Conservation (phyloP, 1,140 invertebrate genomes). For the Trialeurodes vaporariorum region DNA sequence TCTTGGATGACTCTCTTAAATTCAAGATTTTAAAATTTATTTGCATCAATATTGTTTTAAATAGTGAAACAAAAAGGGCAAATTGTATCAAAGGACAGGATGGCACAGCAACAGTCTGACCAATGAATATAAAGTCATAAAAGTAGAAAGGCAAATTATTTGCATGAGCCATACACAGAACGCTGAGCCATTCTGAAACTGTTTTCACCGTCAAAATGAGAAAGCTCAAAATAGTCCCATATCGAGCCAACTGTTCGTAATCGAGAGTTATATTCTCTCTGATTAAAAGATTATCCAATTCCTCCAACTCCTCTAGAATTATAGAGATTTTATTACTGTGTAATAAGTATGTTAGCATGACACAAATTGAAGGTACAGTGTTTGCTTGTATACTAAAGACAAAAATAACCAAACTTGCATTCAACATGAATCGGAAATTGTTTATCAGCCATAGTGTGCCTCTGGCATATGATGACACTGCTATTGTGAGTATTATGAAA, state of each 20-base stretch:
- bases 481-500: not conserved
- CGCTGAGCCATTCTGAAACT: not conserved
- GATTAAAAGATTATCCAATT: not conserved
- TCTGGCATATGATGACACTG: not conserved
- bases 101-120: not conserved
- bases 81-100: not conserved
- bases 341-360: not conserved
- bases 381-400: not conserved
- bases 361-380: not conserved
- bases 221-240: not conserved
- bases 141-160: not conserved
- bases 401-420: not conserved
- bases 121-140: not conserved
- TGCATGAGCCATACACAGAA: not conserved
- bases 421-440: not conserved
- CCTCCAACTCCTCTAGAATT: not conserved
- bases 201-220: not conserved
- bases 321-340: not conserved
- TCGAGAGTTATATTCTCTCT: not conserved
- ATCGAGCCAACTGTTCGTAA: not conserved
- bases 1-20: not conserved
- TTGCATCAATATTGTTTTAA: not conserved
- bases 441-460: not conserved
- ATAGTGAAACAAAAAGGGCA: not conserved
- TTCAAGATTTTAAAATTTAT: not conserved